Evolutionary conservation across 2,113 vertebrate genomes (phyloP), one percentile per base, ranked within the genome.

Genomic region (Paralichthys olivaceus): DNA sequence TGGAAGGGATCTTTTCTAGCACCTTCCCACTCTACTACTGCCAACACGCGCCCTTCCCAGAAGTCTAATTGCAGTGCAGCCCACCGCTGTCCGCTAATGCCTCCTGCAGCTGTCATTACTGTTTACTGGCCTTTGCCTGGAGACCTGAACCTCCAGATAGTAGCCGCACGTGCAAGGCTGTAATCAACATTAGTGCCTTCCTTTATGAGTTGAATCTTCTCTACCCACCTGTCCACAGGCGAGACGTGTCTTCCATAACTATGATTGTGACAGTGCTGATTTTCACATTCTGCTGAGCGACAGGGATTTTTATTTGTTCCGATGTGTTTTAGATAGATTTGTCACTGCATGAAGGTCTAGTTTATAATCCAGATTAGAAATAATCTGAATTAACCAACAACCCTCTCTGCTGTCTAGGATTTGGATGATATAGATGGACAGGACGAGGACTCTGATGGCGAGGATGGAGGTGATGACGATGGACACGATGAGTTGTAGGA

Each of bases 401-500:
- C 7, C 13, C 17, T 56, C 11, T 68, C 51, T 84, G 45, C 49
- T 40, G 22, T 32, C 14, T 79, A 99, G 69, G 96, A 97, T 34
- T 75, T 96, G 13, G 97, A 97, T 3, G 95, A 94, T 0, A 88
- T 95, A 22, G 84, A 80, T 0, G 87, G 95, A 9, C 84, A 94
- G 51, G 95, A 96, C 1, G 93, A 91, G 4, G 96, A 97, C 2
- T 95, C 95, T 0, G 96, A 97, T 0, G 94, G 92, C 0, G 94
- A 96, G 81, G 95, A 93, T 29, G 87, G 87, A 29, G 95, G 94
- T 61, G 97, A 98, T 7, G 96, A 98, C 0, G 96, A 98, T 0
- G 89, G 81, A 53, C 97, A 96, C 55, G 97, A 98, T 23, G 98
- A 99, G 87, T 95, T 99, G 92, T 99, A 96, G 95, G 84, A 72